Evolutionary conservation across 1,140 invertebrate genomes (phyloP).

Genomic region (Limonius californicus): DNA sequence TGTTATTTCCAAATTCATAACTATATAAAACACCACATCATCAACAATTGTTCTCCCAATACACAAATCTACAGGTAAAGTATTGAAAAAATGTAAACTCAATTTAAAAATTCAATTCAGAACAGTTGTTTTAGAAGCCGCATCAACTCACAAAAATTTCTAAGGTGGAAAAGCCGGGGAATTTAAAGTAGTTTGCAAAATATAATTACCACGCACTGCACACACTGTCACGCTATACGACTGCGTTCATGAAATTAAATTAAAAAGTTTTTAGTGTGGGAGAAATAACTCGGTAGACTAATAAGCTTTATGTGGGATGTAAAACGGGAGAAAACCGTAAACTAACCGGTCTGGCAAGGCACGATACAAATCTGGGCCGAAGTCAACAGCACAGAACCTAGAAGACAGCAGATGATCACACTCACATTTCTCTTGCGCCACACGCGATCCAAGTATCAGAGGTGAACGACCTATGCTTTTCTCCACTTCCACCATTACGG

Average conservation of each 20-base stretch:
- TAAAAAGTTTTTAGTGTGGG: not conserved
- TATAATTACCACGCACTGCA: too few species aligned
- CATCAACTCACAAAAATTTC: too few species aligned
- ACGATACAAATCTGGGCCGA: conserved; percentile 20
- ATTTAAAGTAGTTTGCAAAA: not conserved
- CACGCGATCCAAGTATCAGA: conserved; percentile 20
- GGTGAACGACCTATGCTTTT: conserved; percentile 20
- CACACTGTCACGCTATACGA: too few species aligned
- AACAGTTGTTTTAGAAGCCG: too few species aligned
- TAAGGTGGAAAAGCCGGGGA: too few species aligned
- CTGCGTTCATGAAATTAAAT: too few species aligned
- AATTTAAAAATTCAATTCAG: too few species aligned
- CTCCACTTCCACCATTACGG: conserved; percentile 22
- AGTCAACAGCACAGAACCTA: conserved; percentile 21
- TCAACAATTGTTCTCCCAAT: too few species aligned
- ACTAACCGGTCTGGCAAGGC: conserved; percentile 5
- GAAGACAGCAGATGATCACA: conserved; percentile 19
- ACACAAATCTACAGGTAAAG: too few species aligned
- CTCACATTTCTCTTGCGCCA: conserved; percentile 22
- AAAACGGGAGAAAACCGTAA: conserved; percentile 4
- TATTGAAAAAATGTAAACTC: too few species aligned
- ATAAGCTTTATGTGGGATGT: not conserved
- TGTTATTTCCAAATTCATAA: too few species aligned
- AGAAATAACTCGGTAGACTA: not conserved
- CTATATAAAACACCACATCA: too few species aligned